Evolutionary conservation across 2,797 vertebrate species (phyloP), one percentile per base, ranked within the genome.

Genomic region (Sorex maritimensis): DNA sequence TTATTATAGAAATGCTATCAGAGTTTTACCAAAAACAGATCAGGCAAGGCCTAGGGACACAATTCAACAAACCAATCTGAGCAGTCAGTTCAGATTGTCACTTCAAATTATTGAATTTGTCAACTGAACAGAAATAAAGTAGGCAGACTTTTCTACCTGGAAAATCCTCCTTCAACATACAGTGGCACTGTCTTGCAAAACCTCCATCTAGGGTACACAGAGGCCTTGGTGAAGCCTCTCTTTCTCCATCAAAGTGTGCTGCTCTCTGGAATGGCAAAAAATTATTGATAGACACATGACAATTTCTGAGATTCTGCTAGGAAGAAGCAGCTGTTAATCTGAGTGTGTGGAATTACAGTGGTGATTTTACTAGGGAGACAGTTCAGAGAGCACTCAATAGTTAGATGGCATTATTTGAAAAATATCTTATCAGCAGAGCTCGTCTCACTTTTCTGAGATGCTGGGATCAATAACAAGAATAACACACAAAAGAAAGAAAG

Each of bases 51-150:
- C 15, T 11, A 24, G 24, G 21, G 65, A 73, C 86, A 10, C 2
- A 46, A 81, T 55, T 28, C 21, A 55, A 81, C 26, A 61, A 85
- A 72, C 75, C 34, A 38, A 68, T 69, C 55, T 81, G 80, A 94
- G 44, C 44, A 19, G 67, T 79, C 46, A 63, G 30, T 77, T 92
- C 93, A 55, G 85, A 94, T 7, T 71, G 55, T 92, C 90, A 80
- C 41, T 88, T 68, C 55, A 95, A 96, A 88, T 95, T 75, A 55
- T 94, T 95, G 94, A 58, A 58, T 72, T 79, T 72, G 44, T 96
- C 89, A 95, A 69, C 34, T 95, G 95, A 90, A 78, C n/a, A 95
- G 83, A 96, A 82, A 81, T 93, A 91, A 95, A 55, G 30, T 90
- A 88, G 75, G 79, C 93, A 92, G 68, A 30, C 11, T 26, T 67